These are phyloP conservation scores for Ennomos fuscantarius DNA, from an alignment of 2,888 invertebrate species.

Conservation along the genomic window DNA sequence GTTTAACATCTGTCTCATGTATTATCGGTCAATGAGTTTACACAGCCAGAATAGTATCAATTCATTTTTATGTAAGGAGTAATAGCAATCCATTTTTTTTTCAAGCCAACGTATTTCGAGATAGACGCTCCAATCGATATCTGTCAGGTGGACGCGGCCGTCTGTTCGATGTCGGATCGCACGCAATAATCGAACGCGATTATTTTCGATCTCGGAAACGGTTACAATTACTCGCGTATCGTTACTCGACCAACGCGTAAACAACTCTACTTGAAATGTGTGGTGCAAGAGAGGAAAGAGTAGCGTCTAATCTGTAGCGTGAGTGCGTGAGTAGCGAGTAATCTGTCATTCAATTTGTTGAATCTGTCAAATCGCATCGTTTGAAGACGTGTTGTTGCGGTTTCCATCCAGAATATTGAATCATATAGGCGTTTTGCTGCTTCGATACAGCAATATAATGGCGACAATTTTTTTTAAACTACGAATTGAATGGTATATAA, in stretches of 20 bases:
- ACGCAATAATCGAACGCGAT: conserved; percentile 65
- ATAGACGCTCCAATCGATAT: conserved; percentile 17
- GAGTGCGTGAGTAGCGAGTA: too few species aligned
- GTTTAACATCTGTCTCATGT: too few species aligned
- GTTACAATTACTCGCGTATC: conserved; percentile 76
- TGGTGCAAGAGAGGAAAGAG: conserved; percentile 48
- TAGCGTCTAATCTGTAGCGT: background rate
- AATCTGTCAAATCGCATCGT: background rate
- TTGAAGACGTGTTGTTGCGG: too few species aligned
- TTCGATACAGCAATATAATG: too few species aligned
- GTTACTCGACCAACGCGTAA: conserved; percentile 58
- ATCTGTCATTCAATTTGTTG: too few species aligned
- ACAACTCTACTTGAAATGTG: conserved; percentile 61
- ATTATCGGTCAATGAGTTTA: too few species aligned
- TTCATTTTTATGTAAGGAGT: too few species aligned
- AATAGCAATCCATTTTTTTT: conserved; percentile 1
- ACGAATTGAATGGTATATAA: too few species aligned
- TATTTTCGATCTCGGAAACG: conserved; percentile 71
- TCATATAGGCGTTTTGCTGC: too few species aligned
- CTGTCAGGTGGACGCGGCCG: conserved; percentile 17
- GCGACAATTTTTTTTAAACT: too few species aligned
- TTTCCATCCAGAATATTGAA: too few species aligned
- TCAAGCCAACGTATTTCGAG: background rate
- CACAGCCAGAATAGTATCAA: too few species aligned
- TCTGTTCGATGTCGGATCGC: conserved; percentile 73